phyloP scores from a whole-genome alignment of 2,797 vertebrate genomes.

The Alfaro cultratus region DNA sequence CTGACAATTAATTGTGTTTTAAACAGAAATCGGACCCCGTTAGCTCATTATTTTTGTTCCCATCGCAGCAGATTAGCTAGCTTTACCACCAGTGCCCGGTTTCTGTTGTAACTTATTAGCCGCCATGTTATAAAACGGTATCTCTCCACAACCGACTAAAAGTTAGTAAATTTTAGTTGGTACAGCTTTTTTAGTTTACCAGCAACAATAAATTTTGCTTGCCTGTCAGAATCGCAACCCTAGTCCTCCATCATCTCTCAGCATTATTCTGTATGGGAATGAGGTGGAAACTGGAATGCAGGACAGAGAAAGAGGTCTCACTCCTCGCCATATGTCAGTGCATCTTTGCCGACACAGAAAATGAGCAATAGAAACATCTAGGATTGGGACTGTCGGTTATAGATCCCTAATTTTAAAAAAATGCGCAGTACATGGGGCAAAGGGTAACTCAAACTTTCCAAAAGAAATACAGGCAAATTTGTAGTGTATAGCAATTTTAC shows the following conservation, averaged over 20 bases:
- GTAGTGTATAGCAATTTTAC: background rate
- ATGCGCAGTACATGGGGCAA: no score
- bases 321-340: background rate
- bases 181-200: slow-evolving; percentile 30
- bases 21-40: background rate
- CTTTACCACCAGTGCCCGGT: slow-evolving; percentile 30
- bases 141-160: background rate
- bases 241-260: slow-evolving; percentile 43
- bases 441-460: background rate
- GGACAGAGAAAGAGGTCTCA: slow-evolving; percentile 21
- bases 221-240: slow-evolving; percentile 21
- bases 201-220: slow-evolving; percentile 20
- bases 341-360: accelerated
- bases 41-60: slow-evolving; percentile 14
- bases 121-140: background rate
- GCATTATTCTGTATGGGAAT: slow-evolving; percentile 10
- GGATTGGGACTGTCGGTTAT: background rate
- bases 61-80: slow-evolving; percentile 33
- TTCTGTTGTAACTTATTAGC: background rate
- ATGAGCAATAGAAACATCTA: accelerated
- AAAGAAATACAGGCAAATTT: background rate
- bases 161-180: background rate
- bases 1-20: background rate
- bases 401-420: background rate
- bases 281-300: background rate